Evolutionary conservation across 2,888 invertebrate species (phyloP).

Genomic region (Archips crataeganus): DNA sequence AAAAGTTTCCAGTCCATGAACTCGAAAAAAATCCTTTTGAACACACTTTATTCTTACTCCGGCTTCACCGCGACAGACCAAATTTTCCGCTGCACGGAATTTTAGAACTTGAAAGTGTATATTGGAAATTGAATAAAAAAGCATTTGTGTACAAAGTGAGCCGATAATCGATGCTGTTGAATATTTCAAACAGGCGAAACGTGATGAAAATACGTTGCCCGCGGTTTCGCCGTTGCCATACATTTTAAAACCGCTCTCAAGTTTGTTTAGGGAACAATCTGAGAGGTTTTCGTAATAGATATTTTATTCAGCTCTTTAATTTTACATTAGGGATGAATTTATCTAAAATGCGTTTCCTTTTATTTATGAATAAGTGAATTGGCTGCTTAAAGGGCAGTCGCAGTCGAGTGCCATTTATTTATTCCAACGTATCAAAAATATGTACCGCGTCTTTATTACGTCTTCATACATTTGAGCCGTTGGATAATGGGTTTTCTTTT

Average conservation of each 20-base stretch:
- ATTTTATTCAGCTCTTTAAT: slow-evolving; percentile 48
- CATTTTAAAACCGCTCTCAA: slow-evolving; percentile 58
- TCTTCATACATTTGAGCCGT: too few species aligned
- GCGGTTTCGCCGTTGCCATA: slow-evolving; percentile 58
- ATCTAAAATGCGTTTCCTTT: not conserved
- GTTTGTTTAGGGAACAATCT: slow-evolving; percentile 62
- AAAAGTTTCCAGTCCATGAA: too few species aligned
- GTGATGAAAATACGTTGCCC: slow-evolving; percentile 71
- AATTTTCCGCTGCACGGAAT: slow-evolving; percentile 45
- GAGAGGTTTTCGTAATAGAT: slow-evolving; percentile 59
- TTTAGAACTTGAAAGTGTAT: slow-evolving; percentile 38
- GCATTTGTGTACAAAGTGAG: slow-evolving; percentile 78
- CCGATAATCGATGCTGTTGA: slow-evolving; percentile 80
- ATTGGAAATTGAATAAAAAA: slow-evolving; percentile 74
- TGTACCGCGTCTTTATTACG: too few species aligned
- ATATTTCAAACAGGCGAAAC: slow-evolving; percentile 76
- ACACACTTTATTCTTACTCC: not conserved
- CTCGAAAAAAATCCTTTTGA: too few species aligned
- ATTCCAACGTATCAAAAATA: too few species aligned
- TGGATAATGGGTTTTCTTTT: too few species aligned
- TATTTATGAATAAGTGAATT: slow-evolving; percentile 1
- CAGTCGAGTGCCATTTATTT: not conserved
- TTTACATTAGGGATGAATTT: slow-evolving; percentile 27
- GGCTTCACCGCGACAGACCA: not conserved
- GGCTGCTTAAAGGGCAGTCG: not conserved